Percentiles rank a stretch among this genome's conserved stretches.
Conservation (phyloP, 2,113 vertebrate genomes). For the Epinephelus moara region DNA sequence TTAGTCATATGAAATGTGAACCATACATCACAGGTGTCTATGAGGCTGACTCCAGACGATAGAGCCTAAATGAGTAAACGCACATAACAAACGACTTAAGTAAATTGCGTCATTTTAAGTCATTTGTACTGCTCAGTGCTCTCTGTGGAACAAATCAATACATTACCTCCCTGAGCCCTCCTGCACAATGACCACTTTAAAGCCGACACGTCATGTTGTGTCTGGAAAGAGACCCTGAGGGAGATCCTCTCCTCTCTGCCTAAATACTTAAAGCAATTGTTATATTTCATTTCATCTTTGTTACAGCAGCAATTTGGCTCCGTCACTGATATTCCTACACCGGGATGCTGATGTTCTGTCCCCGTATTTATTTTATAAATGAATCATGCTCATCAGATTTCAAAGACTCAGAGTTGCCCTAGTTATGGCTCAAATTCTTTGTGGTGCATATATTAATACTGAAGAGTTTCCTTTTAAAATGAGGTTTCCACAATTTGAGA, state of each 20-base stretch:
- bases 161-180: neutral
- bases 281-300: constrained; percentile 1
- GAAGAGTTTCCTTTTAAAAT: constrained; percentile 38
- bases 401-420: constrained; percentile 51
- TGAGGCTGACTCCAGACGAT: neutral
- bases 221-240: constrained; percentile 23
- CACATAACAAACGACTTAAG: neutral
- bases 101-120: neutral
- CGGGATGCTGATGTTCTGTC: constrained; percentile 35
- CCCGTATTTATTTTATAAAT: constrained; percentile 58
- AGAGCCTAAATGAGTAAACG: neutral
- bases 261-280: constrained; percentile 3
- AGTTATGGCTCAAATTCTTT: constrained; percentile 42
- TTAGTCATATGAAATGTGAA: too few relatives aligned
- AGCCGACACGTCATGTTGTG: neutral
- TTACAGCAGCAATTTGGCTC: neutral
- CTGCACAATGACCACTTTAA: neutral
- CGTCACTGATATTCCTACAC: constrained; percentile 33
- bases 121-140: neutral
- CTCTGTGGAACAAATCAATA: neutral
- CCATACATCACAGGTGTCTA: neutral
- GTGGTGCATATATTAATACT: constrained; percentile 41
- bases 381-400: constrained; percentile 59
- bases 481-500: constrained; percentile 18
- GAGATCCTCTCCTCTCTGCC: neutral